Evolutionary conservation across 2,113 vertebrate genomes (phyloP), one percentile per base, ranked within the genome.

Genomic region (Pomatostomus ruficeps): DNA sequence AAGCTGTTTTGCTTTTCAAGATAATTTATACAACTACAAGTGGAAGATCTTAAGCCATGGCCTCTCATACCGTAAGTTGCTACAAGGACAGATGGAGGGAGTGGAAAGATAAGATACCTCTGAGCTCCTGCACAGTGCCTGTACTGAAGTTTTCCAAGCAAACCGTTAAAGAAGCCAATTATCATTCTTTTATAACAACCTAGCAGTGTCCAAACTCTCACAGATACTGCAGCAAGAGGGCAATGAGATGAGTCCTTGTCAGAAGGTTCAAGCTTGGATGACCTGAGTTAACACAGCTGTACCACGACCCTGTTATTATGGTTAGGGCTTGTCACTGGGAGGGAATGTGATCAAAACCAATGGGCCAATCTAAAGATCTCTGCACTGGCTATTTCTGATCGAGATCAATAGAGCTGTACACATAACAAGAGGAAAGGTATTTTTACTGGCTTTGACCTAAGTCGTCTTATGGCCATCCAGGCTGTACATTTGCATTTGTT

Each of bases 251-350:
- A 70, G 29, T 7, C 0, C 0, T 10, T 9, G 2, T 28, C 0
- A 0, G 33, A 58, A 83, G 36, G 75, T 86, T 86, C 82, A 77
- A 43, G 55, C 59, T 85, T 86, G 3, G 0, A 51, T 33, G 46
- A 66, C 66, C 63, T 40, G 43, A 70, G 51, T 28, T 66, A 72
- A 80, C 40, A 63, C 46, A 90, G 49, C 51, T 83, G 46, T 74
- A 55, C 75, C 88, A 42, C 0, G 0, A 12, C 48, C 25, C 61
- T 10, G 0, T 49, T 58, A n/a, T 33, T 73, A 67, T 0, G 1
- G 36, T 49, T 68, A 57, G 49, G 54, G 20, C n/a, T 85, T 74
- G 45, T 83, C 54, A 54, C 35, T 73, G 29, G 21, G 14, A 61
- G 17, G 8, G 25, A 16, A 65, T 21, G 35, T 0, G 2, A 26